Base-by-base conservation (phyloP, 1,140 invertebrate genomes). In the Latrodectus geometricus region DNA sequence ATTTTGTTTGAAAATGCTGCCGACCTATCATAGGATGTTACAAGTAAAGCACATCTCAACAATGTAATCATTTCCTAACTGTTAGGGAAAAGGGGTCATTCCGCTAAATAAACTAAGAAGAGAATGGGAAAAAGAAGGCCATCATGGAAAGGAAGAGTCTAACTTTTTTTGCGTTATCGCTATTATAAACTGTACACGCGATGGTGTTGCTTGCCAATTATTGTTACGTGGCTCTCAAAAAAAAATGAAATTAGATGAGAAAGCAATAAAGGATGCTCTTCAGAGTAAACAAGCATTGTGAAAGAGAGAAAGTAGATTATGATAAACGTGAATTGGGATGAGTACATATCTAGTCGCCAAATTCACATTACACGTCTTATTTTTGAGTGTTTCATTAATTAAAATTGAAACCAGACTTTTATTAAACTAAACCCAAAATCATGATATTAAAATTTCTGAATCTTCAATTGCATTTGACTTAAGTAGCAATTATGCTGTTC, bases 61-160 rank as follows among this genome's bases (percentile, higher is more conserved):
- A 78, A 61, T 78, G 76, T 78, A 70, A 80, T 80, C 78, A 80
- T 80, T 80, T 69, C 78, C 65, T 61, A 80, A 80, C 76, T 68
- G 61, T 17, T 20, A 17, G 15, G 8, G 48, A 79, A 79, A 79
- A 14, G 78, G 49, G 78, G 78, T 80, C 78, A 80, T 17, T 11
- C 76, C 23, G 61, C 17, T 54, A 66, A 78, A 78, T 66, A 66
- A 78, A 66, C 76, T n/a, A 66, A 78, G 68, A 69, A 69, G 17
- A 48, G 54, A 78, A 66, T 17, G 56, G 61, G 20, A 77, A 66
- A 50, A 78, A 78, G 35, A 68, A 56, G 61, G 56, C 48, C 52
- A 78, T 61, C 21, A 15, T 8, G 23, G 20, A 66, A 66, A 80
- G 65, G 66, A 70, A 49, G 35, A 65, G 23, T 52, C 17, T 52